Evolutionary conservation across 2,888 invertebrate species (phyloP).

Genomic region (Chymomyza fuscimana): DNA sequence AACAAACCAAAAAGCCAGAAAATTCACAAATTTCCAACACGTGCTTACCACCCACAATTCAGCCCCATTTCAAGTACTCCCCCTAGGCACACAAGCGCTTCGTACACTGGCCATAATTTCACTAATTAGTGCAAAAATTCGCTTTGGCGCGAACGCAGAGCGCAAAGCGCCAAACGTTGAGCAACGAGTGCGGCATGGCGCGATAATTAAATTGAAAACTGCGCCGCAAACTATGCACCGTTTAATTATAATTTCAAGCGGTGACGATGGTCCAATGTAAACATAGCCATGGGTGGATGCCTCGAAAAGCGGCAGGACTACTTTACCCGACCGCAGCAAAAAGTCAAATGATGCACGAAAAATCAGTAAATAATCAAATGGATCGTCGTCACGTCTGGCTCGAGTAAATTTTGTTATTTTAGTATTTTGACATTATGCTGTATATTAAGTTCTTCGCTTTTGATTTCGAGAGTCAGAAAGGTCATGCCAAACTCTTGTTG

Average conservation of each 20-base stretch:
- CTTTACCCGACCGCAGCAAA: not conserved
- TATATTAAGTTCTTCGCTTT: not conserved
- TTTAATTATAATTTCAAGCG: conserved; percentile 50
- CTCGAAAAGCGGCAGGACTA: not conserved
- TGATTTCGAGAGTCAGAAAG: not conserved
- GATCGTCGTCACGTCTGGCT: conserved; percentile 33
- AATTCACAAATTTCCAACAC: conserved; percentile 1
- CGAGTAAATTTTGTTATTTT: conserved; percentile 33
- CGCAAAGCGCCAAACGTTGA: conserved; percentile 7
- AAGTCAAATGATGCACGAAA: conserved; percentile 28
- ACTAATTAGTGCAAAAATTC: conserved; percentile 64
- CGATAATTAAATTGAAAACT: conserved; percentile 60
- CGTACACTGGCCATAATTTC: conserved; percentile 51
- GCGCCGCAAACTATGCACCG: conserved; percentile 54
- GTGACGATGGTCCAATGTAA: not conserved
- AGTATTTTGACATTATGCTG: conserved; percentile 13
- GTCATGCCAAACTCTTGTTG: not conserved
- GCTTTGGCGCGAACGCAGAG: conserved; percentile 33
- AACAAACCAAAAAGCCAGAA: not conserved
- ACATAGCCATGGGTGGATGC: not conserved
- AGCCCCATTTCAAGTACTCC: not conserved
- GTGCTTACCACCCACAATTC: not conserved
- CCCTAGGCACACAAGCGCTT: not conserved
- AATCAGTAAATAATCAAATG: conserved; percentile 35
- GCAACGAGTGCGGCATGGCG: conserved; percentile 2